Conservation (phyloP, 1,140 invertebrate genomes). For the Cherax destructor region DNA sequence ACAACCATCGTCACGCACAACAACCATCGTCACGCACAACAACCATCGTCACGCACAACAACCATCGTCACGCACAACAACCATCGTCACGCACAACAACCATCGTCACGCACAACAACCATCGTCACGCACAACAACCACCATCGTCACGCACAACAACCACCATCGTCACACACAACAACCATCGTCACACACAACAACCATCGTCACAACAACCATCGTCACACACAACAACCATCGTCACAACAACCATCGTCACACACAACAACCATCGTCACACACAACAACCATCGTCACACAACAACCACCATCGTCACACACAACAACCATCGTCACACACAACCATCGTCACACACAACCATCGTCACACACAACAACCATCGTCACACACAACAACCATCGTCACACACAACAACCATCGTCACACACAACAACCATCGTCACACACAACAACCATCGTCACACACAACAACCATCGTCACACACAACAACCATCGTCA, state of each 20-base stretch:
- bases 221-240: too few relatives aligned
- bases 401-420: not conserved
- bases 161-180: not conserved
- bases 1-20: too few relatives aligned
- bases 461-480: not conserved
- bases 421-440: not conserved
- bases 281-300: not conserved
- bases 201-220: too few relatives aligned
- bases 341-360: not conserved
- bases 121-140: too few relatives aligned
- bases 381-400: not conserved
- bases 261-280: too few relatives aligned
- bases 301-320: not conserved
- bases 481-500: not conserved
- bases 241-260: too few relatives aligned
- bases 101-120: too few relatives aligned
- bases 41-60: too few relatives aligned
- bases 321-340: not conserved
- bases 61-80: too few relatives aligned
- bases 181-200: not conserved
- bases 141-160: too few relatives aligned
- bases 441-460: not conserved
- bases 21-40: too few relatives aligned
- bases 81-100: too few relatives aligned
- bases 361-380: not conserved